Evolutionary conservation across 2,113 vertebrate species (phyloP).

Genomic region (Alligator sinensis): DNA sequence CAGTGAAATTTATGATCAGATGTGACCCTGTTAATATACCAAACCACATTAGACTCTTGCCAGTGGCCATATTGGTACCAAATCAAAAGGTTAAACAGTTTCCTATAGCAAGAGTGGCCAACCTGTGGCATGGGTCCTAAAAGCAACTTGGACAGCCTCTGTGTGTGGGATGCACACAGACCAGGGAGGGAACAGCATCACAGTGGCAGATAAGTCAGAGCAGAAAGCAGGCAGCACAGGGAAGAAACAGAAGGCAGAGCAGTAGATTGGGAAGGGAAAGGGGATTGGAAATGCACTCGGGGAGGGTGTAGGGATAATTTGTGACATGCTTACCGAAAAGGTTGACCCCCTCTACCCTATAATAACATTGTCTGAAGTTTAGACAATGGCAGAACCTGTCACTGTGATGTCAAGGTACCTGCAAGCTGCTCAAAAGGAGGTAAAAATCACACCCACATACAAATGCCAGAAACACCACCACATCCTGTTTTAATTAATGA

Average conservation of each 20-base stretch:
- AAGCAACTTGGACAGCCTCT: no score
- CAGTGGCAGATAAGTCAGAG: no score
- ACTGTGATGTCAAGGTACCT: not conserved
- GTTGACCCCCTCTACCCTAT: not conserved
- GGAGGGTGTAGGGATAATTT: no score
- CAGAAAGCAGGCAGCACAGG: no score
- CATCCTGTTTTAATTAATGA: not conserved
- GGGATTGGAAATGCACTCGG: no score
- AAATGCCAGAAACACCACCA: not conserved
- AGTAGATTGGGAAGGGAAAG: no score
- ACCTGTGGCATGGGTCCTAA: no score
- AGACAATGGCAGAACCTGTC: not conserved
- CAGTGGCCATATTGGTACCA: not conserved
- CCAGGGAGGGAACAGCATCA: no score
- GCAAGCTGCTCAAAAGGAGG: not conserved
- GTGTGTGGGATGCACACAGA: no score
- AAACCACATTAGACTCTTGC: not conserved
- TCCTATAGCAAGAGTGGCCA: no score
- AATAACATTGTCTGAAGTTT: not conserved
- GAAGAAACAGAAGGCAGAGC: no score
- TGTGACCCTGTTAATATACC: not conserved
- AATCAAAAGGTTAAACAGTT: not conserved
- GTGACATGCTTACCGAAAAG: not conserved
- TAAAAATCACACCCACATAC: not conserved
- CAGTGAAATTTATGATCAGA: not conserved